Base-by-base conservation (phyloP, 2,797 vertebrate genomes). In the Arnoldichthys spilopterus region DNA sequence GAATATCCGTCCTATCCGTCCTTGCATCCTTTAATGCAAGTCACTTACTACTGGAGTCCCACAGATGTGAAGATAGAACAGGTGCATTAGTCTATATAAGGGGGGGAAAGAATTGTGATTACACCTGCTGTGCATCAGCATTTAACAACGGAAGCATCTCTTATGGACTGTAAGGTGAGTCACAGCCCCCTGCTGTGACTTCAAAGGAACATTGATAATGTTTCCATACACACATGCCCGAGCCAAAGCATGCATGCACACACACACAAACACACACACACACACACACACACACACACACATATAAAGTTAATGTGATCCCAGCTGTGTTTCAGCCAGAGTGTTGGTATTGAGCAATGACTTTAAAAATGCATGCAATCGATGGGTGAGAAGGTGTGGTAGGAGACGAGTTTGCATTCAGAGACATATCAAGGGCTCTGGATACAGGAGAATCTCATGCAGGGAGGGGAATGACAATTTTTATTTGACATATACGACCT, bases 351-450 rank as follows among this genome's bases (percentile, higher is more conserved):
- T 77, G 61, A 74, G 66, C 61, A 67, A 45, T 58, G 40, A 9
- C 6, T 76, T 63, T 47, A 76, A 80, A 83, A 62, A 73, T 77
- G 49, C 30, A 47, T 49, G 28, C 22, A 56, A 73, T 83, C 64
- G 53, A 54, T 77, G 53, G 32, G 69, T 37, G 30, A 78, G 54
- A 47, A 62, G 28, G 64, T 45, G 64, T 26, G 12, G 59, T 30
- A 45, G 56, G 40, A 67, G 71, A 34, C 32, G 24, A 3, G 12
- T 6, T 67, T 37, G 64, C 56, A n/a, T 72, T 37, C 16, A 54
- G 53, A 70, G 37, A 72, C 61, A 26, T 51, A 54, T 56, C 49
- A 80, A 56, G 37, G 49, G 16, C 20, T 13, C 58, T 16, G 26
- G 58, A 37, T 74, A 68, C 64, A 68, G 9, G 37, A 28, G n/a